Conservation (phyloP, 2,888 invertebrate species). For the Alloscopus bannaensis region DNA sequence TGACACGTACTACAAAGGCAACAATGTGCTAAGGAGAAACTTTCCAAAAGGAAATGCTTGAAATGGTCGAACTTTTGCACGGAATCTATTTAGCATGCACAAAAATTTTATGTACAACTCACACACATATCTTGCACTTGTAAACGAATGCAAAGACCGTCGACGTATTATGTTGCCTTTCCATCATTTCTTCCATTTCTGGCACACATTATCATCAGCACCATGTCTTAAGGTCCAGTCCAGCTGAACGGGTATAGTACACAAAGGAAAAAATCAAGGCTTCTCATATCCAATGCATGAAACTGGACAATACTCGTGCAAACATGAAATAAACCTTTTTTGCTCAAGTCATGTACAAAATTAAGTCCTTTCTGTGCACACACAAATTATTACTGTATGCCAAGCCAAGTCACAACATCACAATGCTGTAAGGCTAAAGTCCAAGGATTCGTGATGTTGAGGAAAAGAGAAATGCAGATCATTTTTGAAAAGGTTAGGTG, state of each 20-base stretch:
- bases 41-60: no score
- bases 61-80: no score
- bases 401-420: no score
- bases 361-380: background rate
- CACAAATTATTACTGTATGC: background rate
- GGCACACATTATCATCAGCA: constrained; percentile 10
- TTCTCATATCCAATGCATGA: background rate
- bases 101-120: no score
- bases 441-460: constrained; percentile 45
- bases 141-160: no score
- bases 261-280: constrained; percentile 31
- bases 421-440: constrained; percentile 43
- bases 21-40: no score
- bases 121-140: no score
- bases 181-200: background rate
- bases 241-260: background rate
- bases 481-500: constrained; percentile 1
- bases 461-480: constrained; percentile 39
- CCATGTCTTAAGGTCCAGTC: constrained; percentile 11
- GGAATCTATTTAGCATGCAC: no score
- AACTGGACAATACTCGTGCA: background rate
- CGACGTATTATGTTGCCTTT: background rate
- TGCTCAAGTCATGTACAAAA: background rate
- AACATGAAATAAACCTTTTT: constrained; percentile 2
- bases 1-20: no score